Evolutionary conservation across 2,888 invertebrate genomes (phyloP).

Genomic region (Fragum whitleyi): DNA sequence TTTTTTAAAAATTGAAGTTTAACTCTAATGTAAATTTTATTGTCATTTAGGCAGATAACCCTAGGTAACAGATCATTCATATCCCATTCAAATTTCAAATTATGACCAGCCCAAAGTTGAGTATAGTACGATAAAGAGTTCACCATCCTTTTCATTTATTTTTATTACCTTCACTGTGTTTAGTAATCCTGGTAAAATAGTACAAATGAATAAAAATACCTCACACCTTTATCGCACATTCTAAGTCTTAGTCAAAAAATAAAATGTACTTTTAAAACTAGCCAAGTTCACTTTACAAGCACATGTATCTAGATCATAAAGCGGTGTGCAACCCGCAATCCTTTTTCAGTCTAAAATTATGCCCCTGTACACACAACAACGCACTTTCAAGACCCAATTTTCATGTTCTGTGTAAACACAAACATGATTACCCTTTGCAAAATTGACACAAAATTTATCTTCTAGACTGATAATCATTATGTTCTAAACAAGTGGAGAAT

Average conservation of each 20-base stretch:
- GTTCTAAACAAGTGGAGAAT: too few species aligned
- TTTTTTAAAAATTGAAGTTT: too few species aligned
- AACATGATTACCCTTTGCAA: background rate
- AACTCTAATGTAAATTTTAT: too few species aligned
- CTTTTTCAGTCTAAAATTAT: background rate
- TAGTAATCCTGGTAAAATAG: background rate
- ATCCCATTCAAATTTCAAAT: too few species aligned
- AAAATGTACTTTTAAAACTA: background rate
- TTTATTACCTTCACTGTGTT: background rate
- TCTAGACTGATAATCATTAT: too few species aligned
- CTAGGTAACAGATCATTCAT: too few species aligned
- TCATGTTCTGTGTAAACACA: conserved; percentile 24
- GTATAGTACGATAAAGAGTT: background rate
- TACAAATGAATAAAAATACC: background rate
- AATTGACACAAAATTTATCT: too few species aligned
- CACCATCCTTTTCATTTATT: background rate
- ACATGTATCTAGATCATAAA: background rate
- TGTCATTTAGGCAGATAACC: too few species aligned
- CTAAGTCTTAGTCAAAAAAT: background rate
- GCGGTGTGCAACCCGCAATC: background rate
- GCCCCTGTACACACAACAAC: conserved; percentile 18
- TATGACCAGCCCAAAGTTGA: too few species aligned
- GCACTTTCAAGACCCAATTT: conserved; percentile 21
- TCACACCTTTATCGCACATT: background rate
- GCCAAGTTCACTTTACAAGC: background rate